Conservation (phyloP, 2,797 vertebrate genomes). For the Macropodus opercularis region DNA sequence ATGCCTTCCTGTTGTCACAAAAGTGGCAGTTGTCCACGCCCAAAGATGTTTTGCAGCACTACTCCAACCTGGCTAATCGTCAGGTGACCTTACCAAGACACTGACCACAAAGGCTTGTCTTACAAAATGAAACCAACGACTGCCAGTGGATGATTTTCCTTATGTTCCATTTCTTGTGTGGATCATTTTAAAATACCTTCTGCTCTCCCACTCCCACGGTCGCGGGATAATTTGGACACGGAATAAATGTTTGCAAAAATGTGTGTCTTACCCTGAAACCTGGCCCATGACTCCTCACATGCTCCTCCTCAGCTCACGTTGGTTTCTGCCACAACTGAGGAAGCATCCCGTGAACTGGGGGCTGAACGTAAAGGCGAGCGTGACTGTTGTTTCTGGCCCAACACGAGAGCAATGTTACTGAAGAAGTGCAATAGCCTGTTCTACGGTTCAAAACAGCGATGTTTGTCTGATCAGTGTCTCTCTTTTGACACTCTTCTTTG, state of each 20-base stretch:
- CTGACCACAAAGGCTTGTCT: constrained; percentile 27
- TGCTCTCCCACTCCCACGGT: constrained; percentile 11
- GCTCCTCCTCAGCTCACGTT: constrained; percentile 11
- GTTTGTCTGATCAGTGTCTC: constrained; percentile 45
- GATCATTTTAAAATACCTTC: constrained; percentile 32
- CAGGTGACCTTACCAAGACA: constrained; percentile 21
- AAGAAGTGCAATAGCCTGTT: constrained; percentile 60
- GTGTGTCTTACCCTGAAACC: constrained; percentile 25
- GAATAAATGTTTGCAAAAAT: constrained; percentile 48
- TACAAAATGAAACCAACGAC: constrained; percentile 42
- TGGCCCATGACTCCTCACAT: constrained; percentile 13
- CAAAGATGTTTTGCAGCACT: constrained; percentile 21
- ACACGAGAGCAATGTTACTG: constrained; percentile 33
- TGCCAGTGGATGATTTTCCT: constrained; percentile 53
- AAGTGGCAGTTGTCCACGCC: constrained; percentile 28
- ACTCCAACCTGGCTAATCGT: constrained; percentile 33
- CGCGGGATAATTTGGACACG: constrained; percentile 13
- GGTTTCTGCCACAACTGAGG: constrained; percentile 32
- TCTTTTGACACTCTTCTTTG: constrained; percentile 58
- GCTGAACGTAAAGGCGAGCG: constrained; percentile 45
- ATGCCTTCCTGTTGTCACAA: constrained; percentile 8
- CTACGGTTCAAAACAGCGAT: constrained; percentile 31
- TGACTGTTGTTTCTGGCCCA: constrained; percentile 40
- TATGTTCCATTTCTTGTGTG: constrained; percentile 14
- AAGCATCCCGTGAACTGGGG: constrained; percentile 24